Conservation (phyloP, 2,888 invertebrate genomes). For the Ophion costatus region DNA sequence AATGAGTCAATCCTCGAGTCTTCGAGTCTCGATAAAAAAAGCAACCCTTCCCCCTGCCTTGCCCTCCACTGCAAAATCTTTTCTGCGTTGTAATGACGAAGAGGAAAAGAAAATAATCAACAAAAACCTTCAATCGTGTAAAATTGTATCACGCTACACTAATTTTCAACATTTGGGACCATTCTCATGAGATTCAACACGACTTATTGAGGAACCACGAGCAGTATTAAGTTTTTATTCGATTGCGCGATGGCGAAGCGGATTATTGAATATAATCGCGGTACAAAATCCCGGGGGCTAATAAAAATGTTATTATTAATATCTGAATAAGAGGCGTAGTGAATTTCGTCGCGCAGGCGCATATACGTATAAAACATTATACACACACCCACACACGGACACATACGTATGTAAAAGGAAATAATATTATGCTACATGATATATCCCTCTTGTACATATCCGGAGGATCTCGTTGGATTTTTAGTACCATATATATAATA, state of each 20-base stretch:
- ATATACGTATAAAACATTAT: constrained; percentile 20
- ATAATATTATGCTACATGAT: constrained; percentile 45
- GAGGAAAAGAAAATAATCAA: background rate
- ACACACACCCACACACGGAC: background rate
- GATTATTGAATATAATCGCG: constrained; percentile 41
- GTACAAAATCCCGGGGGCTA: constrained; percentile 50
- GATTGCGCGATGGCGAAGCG: constrained; percentile 53
- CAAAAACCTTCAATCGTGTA: constrained; percentile 39
- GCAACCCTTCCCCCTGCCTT: too few species aligned
- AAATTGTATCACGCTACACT: constrained; percentile 63
- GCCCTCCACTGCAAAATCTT: background rate
- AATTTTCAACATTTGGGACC: constrained; percentile 81
- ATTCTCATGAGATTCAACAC: constrained; percentile 77
- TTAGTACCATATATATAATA: constrained; percentile 53
- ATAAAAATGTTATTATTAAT: constrained; percentile 54
- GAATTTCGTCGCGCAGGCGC: constrained; percentile 54
- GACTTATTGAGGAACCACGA: constrained; percentile 72
- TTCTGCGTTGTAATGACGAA: constrained; percentile 38
- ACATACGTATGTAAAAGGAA: constrained; percentile 39
- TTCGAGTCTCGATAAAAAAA: background rate
- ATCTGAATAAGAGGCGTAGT: constrained; percentile 46
- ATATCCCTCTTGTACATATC: constrained; percentile 78
- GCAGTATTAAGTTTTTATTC: constrained; percentile 77
- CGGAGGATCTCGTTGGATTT: constrained; percentile 68
- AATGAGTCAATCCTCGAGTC: background rate